Percentiles rank a stretch among this genome's conserved stretches.
phyloP scores from a whole-genome alignment of 2,797 vertebrate species.

The Betta splendens region DNA sequence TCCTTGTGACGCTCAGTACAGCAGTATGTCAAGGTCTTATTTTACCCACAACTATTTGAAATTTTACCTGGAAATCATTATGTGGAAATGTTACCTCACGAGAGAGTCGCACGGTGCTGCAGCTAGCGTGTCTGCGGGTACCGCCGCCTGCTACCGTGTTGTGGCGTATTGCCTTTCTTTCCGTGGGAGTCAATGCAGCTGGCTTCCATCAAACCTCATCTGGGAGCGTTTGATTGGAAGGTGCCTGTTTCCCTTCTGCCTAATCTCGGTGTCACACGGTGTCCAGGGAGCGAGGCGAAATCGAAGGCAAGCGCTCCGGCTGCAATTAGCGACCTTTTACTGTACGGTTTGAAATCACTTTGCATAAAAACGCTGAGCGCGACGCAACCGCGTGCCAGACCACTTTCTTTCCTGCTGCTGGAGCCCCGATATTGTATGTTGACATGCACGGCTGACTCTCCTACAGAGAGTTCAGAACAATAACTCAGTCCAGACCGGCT shows the following conservation, averaged over 20 bases:
- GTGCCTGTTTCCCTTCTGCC: constrained; percentile 76
- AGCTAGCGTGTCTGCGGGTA: constrained; percentile 21
- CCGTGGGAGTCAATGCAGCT: constrained; percentile 74
- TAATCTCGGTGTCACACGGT: constrained; percentile 77
- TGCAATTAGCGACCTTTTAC: constrained; percentile 78
- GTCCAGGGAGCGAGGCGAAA: constrained; percentile 73
- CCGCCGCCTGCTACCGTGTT: constrained; percentile 67
- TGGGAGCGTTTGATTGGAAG: constrained; percentile 83
- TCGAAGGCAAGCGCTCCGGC: constrained; percentile 64
- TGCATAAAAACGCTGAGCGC: constrained; percentile 56
- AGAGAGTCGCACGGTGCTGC: constrained; percentile 40
- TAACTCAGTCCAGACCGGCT: constrained; percentile 59
- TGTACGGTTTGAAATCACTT: constrained; percentile 74
- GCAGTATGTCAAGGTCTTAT: constrained; percentile 40
- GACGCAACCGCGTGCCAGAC: constrained; percentile 26
- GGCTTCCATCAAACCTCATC: constrained; percentile 81
- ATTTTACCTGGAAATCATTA: constrained; percentile 72
- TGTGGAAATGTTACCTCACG: constrained; percentile 63
- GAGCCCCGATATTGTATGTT: constrained; percentile 62
- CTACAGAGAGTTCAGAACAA: constrained; percentile 53
- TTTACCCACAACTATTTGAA: constrained; percentile 57
- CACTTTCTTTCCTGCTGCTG: constrained; percentile 23
- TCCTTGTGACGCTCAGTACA: constrained; percentile 36
- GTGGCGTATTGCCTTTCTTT: constrained; percentile 51
- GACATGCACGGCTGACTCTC: constrained; percentile 59